Evolutionary conservation across 2,113 vertebrate species (phyloP).

Genomic region (Platichthys flesus): DNA sequence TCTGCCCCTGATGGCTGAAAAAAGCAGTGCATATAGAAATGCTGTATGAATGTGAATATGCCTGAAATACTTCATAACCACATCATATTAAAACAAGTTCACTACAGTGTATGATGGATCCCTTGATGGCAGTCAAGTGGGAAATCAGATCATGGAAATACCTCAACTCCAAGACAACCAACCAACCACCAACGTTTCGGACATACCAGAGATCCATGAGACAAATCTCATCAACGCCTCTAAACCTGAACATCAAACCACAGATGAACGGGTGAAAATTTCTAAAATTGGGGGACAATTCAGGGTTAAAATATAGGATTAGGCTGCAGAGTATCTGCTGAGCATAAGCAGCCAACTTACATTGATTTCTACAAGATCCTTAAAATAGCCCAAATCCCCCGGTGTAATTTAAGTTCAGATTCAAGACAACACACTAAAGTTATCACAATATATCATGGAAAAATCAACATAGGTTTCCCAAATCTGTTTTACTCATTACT

Average conservation of each 20-base stretch:
- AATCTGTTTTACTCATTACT: slow-evolving; percentile 51
- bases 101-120: not conserved
- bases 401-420: not conserved
- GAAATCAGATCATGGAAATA: not conserved
- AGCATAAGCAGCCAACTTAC: no score
- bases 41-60: no score
- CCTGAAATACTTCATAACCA: no score
- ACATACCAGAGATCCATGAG: not conserved
- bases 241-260: not conserved
- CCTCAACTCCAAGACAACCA: not conserved
- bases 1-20: no score
- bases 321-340: no score
- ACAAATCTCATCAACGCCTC: not conserved
- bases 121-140: not conserved
- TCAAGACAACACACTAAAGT: not conserved
- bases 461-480: slow-evolving; percentile 8
- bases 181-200: not conserved
- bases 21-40: no score
- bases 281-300: not conserved
- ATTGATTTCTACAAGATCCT: not conserved
- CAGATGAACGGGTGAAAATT: not conserved
- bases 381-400: not conserved
- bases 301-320: not conserved
- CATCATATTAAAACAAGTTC: not conserved
- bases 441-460: not conserved